These are phyloP conservation scores for Eulemur macaco DNA, from an alignment of 2,113 vertebrate genomes.

Conservation along the genomic window DNA sequence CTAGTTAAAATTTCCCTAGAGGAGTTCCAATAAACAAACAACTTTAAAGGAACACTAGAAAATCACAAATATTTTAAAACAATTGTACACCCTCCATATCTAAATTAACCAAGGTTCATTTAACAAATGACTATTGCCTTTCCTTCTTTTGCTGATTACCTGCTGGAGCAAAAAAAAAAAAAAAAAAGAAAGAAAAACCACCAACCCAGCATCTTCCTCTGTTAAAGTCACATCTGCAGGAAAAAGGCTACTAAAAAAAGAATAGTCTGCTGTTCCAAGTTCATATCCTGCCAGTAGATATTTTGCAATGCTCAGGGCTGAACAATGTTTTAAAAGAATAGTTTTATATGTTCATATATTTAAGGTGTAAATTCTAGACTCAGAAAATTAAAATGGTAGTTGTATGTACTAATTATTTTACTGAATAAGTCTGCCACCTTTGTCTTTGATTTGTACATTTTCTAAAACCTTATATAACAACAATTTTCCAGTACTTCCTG, in stretches of 20 bases:
- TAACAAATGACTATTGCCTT: slow-evolving; percentile 39
- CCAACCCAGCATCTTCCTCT: slow-evolving; percentile 3
- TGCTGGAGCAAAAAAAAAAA: background rate
- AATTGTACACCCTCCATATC: background rate
- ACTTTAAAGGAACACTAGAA: background rate
- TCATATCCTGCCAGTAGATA: slow-evolving; percentile 59
- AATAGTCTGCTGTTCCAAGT: slow-evolving; percentile 62
- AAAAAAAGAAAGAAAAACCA: background rate
- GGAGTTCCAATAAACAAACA: background rate
- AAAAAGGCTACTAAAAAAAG: slow-evolving; percentile 74
- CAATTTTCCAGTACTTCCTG: background rate
- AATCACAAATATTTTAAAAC: background rate
- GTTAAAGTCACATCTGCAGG: slow-evolving; percentile 62
- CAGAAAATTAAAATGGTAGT: slow-evolving; percentile 32
- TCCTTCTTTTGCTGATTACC: slow-evolving; percentile 22
- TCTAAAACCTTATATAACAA: slow-evolving; percentile 28
- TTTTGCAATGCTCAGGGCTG: slow-evolving; percentile 56
- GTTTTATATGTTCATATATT: slow-evolving; percentile 44
- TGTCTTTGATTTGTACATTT: background rate
- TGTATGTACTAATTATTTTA: slow-evolving; percentile 41
- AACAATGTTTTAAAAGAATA: slow-evolving; percentile 54
- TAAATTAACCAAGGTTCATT: slow-evolving; percentile 35
- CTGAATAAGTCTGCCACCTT: background rate
- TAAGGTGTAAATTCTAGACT: slow-evolving; percentile 39
- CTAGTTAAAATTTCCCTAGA: slow-evolving; percentile 21